phyloP scores from a whole-genome alignment of 2,888 invertebrate species.

The Lasioglossum pauxillum region DNA sequence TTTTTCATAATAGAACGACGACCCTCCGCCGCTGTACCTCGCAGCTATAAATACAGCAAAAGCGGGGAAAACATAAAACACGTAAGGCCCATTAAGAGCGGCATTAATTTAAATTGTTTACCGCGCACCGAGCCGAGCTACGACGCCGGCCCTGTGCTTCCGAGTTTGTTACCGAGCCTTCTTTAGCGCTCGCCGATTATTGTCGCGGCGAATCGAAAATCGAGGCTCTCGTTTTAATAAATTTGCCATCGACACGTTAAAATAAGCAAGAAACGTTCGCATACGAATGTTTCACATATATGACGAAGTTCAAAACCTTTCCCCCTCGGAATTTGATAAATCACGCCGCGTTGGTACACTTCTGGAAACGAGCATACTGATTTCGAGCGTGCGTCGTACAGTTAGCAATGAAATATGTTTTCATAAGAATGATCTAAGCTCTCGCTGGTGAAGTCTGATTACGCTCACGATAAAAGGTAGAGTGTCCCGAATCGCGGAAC shows the following conservation, averaged over 20 bases:
- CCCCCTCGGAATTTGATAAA: not conserved
- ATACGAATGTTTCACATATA: not conserved
- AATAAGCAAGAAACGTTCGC: too few relatives aligned
- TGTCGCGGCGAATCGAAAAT: not conserved
- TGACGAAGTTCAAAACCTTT: not conserved
- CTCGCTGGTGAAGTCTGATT: constrained; percentile 9
- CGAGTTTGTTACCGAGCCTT: constrained; percentile 22
- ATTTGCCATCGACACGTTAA: not conserved
- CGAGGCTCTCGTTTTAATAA: not conserved
- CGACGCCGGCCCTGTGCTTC: constrained; percentile 11
- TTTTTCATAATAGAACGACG: constrained; percentile 51
- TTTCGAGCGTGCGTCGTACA: not conserved
- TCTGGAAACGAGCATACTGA: not conserved
- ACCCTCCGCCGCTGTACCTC: not conserved
- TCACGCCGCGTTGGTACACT: not conserved
- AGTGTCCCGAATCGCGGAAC: constrained; percentile 13
- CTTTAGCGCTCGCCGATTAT: not conserved
- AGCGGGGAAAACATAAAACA: constrained; percentile 72
- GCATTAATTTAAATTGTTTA: constrained; percentile 75
- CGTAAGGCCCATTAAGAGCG: constrained; percentile 70
- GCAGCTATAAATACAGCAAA: constrained; percentile 70
- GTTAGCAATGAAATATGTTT: constrained; percentile 1
- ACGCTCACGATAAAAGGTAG: not conserved
- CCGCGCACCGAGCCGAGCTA: constrained; percentile 38
- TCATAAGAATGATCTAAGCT: not conserved